phyloP scores from a whole-genome alignment of 2,797 vertebrate species.

The Ceryle rudis region DNA sequence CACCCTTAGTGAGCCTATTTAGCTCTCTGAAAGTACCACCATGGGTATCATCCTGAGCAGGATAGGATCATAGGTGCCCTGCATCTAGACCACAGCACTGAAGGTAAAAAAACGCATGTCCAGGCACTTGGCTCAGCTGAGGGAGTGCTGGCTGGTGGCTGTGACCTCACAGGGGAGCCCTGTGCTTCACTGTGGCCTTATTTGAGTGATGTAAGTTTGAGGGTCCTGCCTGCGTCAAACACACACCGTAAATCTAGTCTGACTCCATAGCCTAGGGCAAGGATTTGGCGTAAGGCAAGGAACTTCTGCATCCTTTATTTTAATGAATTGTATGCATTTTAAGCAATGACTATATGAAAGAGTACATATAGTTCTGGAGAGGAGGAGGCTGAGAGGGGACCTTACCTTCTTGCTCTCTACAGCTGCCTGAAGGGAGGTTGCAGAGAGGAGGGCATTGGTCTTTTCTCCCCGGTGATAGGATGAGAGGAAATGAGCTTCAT shows the following conservation, averaged over 20 bases:
- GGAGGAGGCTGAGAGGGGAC: no score
- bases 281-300: neutral
- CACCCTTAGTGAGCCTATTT: neutral
- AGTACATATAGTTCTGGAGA: neutral
- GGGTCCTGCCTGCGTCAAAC: neutral
- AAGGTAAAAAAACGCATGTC: neutral
- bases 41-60: neutral
- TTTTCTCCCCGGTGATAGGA: no score
- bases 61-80: neutral
- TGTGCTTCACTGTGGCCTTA: neutral
- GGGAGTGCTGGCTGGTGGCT: neutral
- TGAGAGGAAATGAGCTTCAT: no score
- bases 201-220: neutral
- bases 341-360: neutral
- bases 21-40: neutral
- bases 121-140: neutral
- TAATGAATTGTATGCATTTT: neutral
- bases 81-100: neutral
- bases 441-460: no score
- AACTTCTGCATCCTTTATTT: neutral
- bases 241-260: neutral
- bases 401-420: no score
- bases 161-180: fast-evolving
- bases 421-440: no score
- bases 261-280: neutral